These are phyloP conservation scores for Nomada goodeniana DNA, from an alignment of 2,888 invertebrate species.

Conservation along the genomic window DNA sequence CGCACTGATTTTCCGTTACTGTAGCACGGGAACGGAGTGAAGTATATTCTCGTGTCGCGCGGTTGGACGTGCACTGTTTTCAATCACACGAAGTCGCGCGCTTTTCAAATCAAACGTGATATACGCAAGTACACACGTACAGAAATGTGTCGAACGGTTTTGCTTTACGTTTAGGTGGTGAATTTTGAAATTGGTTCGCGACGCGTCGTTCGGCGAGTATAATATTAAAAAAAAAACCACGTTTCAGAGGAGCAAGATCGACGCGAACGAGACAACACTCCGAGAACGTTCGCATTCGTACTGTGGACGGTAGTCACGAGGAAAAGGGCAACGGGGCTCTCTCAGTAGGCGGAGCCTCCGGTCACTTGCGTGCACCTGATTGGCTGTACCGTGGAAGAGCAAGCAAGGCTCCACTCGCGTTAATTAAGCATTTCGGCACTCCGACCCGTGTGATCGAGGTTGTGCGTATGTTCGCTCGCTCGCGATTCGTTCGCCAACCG, in stretches of 20 bases:
- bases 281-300: constrained; percentile 80
- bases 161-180: background rate
- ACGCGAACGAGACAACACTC: constrained; percentile 72
- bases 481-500: constrained; percentile 64
- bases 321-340: constrained; percentile 78
- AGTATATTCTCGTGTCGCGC: constrained; percentile 3
- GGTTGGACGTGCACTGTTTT: constrained; percentile 29
- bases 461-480: constrained; percentile 56
- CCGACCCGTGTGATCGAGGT: constrained; percentile 55
- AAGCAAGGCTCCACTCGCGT: constrained; percentile 69
- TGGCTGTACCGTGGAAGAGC: constrained; percentile 63
- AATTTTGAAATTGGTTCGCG: background rate
- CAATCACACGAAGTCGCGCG: constrained; percentile 32
- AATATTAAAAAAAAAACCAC: background rate
- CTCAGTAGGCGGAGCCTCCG: constrained; percentile 70
- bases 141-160: background rate
- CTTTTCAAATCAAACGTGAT: constrained; percentile 24
- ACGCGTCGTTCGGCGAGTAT: background rate
- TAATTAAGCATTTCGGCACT: constrained; percentile 77
- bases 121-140: too few species aligned
- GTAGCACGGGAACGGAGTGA: background rate
- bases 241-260: constrained; percentile 25
- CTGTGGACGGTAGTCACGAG: constrained; percentile 80
- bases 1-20: constrained; percentile 44
- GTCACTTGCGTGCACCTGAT: constrained; percentile 62